These are phyloP conservation scores for Meles meles DNA, from an alignment of 2,113 vertebrate genomes.

Conservation along the genomic window DNA sequence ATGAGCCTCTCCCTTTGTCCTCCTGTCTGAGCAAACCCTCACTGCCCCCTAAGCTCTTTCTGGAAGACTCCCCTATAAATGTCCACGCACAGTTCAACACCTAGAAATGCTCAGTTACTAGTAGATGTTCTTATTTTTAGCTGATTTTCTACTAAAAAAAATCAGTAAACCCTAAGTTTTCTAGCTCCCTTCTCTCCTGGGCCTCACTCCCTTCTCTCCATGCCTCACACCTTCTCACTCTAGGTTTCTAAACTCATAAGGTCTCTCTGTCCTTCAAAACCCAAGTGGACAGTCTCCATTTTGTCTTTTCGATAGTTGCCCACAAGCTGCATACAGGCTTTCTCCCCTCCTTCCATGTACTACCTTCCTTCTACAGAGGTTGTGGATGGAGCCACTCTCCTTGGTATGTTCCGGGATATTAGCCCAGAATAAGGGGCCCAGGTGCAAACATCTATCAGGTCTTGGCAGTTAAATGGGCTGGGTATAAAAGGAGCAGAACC, in stretches of 20 bases:
- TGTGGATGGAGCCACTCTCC: too few relatives aligned
- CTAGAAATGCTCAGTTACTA: background rate
- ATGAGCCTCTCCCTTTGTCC: background rate
- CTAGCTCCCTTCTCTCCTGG: background rate
- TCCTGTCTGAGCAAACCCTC: background rate
- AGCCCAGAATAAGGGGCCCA: background rate
- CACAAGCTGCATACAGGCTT: background rate
- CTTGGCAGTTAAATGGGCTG: background rate
- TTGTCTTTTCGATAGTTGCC: background rate
- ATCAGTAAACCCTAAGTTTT: background rate
- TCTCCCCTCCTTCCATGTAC: background rate
- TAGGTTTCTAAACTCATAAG: background rate
- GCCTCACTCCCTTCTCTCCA: background rate
- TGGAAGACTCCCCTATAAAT: background rate
- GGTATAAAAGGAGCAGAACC: background rate
- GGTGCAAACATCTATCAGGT: too few relatives aligned
- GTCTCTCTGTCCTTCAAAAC: background rate
- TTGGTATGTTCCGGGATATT: background rate
- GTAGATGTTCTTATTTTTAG: background rate
- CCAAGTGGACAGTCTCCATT: background rate
- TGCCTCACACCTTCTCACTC: rapidly evolving
- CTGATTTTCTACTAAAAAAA: background rate
- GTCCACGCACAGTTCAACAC: background rate
- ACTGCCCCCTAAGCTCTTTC: background rate
- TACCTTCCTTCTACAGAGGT: background rate